Base-by-base conservation (phyloP, 2,888 invertebrate species). In the Sepiola atlantica region DNA sequence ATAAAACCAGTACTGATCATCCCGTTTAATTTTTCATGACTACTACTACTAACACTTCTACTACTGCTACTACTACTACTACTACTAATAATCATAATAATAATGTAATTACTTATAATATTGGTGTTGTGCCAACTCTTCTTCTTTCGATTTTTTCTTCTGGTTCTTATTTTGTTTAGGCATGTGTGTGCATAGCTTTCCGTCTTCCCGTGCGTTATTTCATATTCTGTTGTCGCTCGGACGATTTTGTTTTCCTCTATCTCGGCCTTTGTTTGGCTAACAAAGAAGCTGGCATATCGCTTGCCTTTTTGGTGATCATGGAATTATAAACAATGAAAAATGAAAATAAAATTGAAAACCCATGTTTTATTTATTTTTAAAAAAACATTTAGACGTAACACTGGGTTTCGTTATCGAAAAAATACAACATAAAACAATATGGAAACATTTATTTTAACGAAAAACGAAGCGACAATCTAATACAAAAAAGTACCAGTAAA, bases 201-300 rank as follows among this genome's bases (percentile, higher is more conserved):
- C n/a, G 77, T 77, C 77, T 77, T 77, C 77, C 77, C 77, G 77
- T n/a, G n/a, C 16, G 77, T 77, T 77, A 77, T 77, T 77, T 77
- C n/a, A 77, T 77, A 77, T 77, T 77, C 77, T n/a, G n/a, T 28
- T 77, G 28, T 28, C 77, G 77, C n/a, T 77, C 77, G 77, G 77
- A n/a, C 77, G 77, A 77, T 28, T 77, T n/a, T 77, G n/a, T 77
- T 77, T 77, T 10, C 77, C n/a, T n/a, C 12, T 16, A 12, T 77
- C 2, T 28, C n/a, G 28, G 77, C n/a, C 77, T 77, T 77, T 77
- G 77, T 77, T 77, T 28, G 0, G 12, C 77, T 14, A 12, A 77
- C 77, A 77, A 77, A n/a, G 28, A 10, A 77, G n/a, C 10, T n/a
- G 14, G 77, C 77, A 77, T n/a, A 77, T n/a, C n/a, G n/a, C 77